These are phyloP conservation scores for Pituophis catenifer DNA, from an alignment of 2,113 vertebrate genomes.

Conservation along the genomic window DNA sequence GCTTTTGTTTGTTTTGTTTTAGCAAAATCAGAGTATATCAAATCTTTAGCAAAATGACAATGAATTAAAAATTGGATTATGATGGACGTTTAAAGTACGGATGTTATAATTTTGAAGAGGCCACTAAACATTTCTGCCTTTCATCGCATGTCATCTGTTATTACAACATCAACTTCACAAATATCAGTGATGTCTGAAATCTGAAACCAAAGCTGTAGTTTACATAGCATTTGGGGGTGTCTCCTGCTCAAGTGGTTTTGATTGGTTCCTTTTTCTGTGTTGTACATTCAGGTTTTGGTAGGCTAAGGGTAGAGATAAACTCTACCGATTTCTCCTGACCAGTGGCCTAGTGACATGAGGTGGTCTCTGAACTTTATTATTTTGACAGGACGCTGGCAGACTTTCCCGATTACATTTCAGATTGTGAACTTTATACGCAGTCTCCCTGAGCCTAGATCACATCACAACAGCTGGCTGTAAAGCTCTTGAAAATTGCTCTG, in stretches of 20 bases:
- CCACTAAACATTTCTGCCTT: conserved; percentile 47
- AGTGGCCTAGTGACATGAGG: conserved; percentile 49
- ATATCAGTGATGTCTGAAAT: conserved; percentile 57
- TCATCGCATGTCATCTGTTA: conserved; percentile 34
- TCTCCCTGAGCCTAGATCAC: conserved; percentile 44
- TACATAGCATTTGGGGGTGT: conserved; percentile 55
- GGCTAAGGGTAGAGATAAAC: conserved; percentile 40
- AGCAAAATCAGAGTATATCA: neutral
- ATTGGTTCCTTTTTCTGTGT: conserved; percentile 57
- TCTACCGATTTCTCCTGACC: conserved; percentile 56
- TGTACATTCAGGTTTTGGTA: conserved; percentile 51
- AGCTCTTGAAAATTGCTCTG: neutral
- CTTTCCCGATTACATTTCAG: conserved; percentile 65
- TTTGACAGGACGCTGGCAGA: conserved; percentile 61
- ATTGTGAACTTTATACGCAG: conserved; percentile 54
- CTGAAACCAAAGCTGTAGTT: conserved; percentile 47
- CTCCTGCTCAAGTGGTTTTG: conserved; percentile 44
- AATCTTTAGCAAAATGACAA: neutral
- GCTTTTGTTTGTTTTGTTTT: neutral
- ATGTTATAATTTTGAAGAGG: conserved; percentile 20
- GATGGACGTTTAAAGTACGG: neutral
- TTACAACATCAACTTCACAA: conserved; percentile 44
- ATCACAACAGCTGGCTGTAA: conserved; percentile 39
- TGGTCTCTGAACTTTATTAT: conserved; percentile 43
- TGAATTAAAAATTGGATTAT: neutral